Evolutionary conservation across 2,888 invertebrate species (phyloP), one percentile per base, ranked within the genome.

Genomic region (Xanthorhoe spadicearia): DNA sequence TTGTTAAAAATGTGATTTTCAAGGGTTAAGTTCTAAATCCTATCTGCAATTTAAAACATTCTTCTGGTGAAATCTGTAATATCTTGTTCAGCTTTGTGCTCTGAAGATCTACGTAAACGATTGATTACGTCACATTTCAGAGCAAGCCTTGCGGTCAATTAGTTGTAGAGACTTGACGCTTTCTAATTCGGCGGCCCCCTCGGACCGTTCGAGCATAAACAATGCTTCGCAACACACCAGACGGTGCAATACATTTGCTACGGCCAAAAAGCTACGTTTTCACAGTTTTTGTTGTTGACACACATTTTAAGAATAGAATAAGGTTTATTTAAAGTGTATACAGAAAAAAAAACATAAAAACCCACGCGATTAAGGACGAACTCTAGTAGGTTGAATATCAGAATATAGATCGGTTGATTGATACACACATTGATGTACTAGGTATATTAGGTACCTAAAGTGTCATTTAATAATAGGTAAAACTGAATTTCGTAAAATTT

Each of bases 61-160:
- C 18, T 4, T n/a, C 15, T 10, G 7, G 18, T 18, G 23, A 51
- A 51, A 51, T 23, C 23, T 17, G 7, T 48, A 43, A 23, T 28
- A 51, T 23, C 51, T 51, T 6, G 10, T 43, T 43, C 19, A 17
- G 46, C 48, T 52, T 53, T 35, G 49, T 48, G 38, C 59, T 50
- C 43, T 48, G 56, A 56, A 64, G 54, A 53, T 64, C 61, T 59
- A 61, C 46, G 52, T 55, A 66, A 61, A 63, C 50, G 51, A 23
- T 51, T 19, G 59, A 59, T 86, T 87, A 86, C 84, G 78, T 87
- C 83, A 86, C 78, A 83, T 87, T 86, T 80, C 82, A 82, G 87
- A 87, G 88, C 87, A 87, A 89, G 90, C 85, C 87, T 90, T 91
- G 91, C 83, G 92, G 92, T 90, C 91, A 89, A 89, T 92, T 91